Evolutionary conservation across 2,888 invertebrate species (phyloP), one percentile per base, ranked within the genome.

Genomic region (Sialis fuliginosa): DNA sequence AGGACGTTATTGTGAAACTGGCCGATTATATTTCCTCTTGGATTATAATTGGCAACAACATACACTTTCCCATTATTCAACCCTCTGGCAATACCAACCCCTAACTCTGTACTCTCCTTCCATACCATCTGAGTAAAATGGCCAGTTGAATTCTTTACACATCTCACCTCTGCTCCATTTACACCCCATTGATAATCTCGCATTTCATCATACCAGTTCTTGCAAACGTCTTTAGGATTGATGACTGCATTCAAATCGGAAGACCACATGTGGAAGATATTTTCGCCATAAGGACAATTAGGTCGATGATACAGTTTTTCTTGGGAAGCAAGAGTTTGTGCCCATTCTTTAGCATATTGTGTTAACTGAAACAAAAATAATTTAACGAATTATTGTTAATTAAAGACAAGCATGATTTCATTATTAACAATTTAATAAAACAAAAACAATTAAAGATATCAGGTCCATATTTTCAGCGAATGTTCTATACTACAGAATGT

Each of bases 21-120:
- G 1, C 81, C 81, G 41, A 78, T 71, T 55, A 74, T 79, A 58
- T 90, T 90, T 9, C 90, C 90, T 2, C 87, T 78, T 1, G 90
- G 89, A 57, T 74, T 73, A 58, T 90, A 90, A 62, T 87, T 86
- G 45, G 81, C 85, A 0, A 92, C 90, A 1, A 91, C 85, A 55
- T 84, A 84, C 1, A 85, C 74, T 60, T 83, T 82, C 1, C 86
- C 89, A 46, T 78, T 76, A 22, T 22, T 22, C 55, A 79, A 77
- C 54, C 77, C 79, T 55, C 78, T 71, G 1, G 82, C 78, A 58
- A 79, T 70, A 3, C 79, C 85, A 10, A 85, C 75, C 1, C 86
- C 86, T 31, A 85, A 60, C 55, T 81, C 76, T 43, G 69, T 72
- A 50, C 76, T 77, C 44, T 69, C 72, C 53, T 75, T 77, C 83